Conservation (phyloP, 2,888 invertebrate species). For the Drosophila quinaria region DNA sequence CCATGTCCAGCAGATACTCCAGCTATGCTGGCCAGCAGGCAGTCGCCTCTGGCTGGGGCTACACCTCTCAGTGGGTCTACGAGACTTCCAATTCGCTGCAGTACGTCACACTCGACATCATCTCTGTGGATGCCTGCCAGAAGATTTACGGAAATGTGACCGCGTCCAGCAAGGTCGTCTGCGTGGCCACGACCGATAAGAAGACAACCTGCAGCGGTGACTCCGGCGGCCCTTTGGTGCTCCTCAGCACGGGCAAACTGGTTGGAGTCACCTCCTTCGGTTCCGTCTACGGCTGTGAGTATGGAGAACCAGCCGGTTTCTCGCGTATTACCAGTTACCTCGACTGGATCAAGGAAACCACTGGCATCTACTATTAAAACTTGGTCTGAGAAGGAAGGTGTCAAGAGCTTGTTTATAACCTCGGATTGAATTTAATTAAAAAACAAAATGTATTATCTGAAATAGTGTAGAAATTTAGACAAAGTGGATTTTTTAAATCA, state of each 20-base stretch:
- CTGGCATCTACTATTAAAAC: conserved; percentile 42
- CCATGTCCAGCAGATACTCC: conserved; percentile 36
- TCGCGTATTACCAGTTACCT: conserved; percentile 45
- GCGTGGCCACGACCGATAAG: conserved; percentile 51
- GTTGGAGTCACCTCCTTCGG: conserved; percentile 55
- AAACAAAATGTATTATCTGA: too few species aligned
- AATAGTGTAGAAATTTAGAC: too few species aligned
- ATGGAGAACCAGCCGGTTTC: conserved; percentile 45
- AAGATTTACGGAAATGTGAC: conserved; percentile 29
- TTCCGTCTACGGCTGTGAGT: conserved; percentile 38
- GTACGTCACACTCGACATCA: conserved; percentile 65
- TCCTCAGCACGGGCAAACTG: conserved; percentile 31
- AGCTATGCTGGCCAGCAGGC: conserved; percentile 73
- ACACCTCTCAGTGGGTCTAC: conserved; percentile 48
- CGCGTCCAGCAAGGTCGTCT: conserved; percentile 46
- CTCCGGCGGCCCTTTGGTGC: conserved; percentile 70
- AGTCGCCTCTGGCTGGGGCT: conserved; percentile 85
- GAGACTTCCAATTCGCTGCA: conserved; percentile 71
- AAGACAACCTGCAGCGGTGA: conserved; percentile 66
- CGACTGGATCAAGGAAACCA: conserved; percentile 40
- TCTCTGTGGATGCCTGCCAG: conserved; percentile 76
- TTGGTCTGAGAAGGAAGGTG: too few species aligned
- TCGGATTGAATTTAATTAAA: too few species aligned
- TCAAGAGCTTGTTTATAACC: too few species aligned
- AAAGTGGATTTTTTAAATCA: too few species aligned